A percentile compares a stretch with the other conserved stretches of the same genome.
These are phyloP conservation scores for Myotis davidii DNA, from an alignment of 2,113 vertebrate genomes.

Conservation along the genomic window DNA sequence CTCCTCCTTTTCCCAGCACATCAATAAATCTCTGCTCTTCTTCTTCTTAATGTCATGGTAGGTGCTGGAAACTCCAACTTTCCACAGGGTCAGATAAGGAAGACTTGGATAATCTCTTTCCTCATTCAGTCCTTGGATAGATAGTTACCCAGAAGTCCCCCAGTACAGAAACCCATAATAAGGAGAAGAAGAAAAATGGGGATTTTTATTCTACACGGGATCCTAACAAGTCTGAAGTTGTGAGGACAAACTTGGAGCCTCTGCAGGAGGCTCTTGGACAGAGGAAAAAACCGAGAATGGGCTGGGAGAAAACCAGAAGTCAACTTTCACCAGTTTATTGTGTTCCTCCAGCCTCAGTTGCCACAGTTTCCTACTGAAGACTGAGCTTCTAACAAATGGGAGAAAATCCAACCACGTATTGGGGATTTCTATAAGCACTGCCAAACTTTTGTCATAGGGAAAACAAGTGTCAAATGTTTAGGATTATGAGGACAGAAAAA, in stretches of 20 bases:
- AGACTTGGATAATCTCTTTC: neutral
- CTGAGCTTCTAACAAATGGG: neutral
- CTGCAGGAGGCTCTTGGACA: too few relatives aligned
- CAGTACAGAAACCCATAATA: neutral
- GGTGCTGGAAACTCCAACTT: neutral
- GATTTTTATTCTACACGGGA: neutral
- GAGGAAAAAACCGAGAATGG: neutral
- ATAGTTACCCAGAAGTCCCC: neutral
- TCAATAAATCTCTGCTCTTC: too few relatives aligned
- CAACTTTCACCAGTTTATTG: fast-evolving
- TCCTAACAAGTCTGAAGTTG: too few relatives aligned
- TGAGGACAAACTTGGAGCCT: too few relatives aligned
- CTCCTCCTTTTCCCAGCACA: neutral
- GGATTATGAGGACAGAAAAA: neutral
- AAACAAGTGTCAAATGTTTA: neutral
- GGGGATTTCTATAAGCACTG: too few relatives aligned
- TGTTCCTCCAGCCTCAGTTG: too few relatives aligned
- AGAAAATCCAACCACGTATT: neutral
- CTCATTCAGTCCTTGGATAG: neutral
- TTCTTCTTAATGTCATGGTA: neutral
- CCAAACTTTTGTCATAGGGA: too few relatives aligned
- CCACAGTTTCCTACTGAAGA: too few relatives aligned
- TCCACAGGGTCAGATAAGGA: neutral
- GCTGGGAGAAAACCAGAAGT: neutral
- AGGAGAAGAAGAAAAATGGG: neutral